Base-by-base conservation (phyloP, 2,797 vertebrate species). In the Ptychadena robeensis region DNA sequence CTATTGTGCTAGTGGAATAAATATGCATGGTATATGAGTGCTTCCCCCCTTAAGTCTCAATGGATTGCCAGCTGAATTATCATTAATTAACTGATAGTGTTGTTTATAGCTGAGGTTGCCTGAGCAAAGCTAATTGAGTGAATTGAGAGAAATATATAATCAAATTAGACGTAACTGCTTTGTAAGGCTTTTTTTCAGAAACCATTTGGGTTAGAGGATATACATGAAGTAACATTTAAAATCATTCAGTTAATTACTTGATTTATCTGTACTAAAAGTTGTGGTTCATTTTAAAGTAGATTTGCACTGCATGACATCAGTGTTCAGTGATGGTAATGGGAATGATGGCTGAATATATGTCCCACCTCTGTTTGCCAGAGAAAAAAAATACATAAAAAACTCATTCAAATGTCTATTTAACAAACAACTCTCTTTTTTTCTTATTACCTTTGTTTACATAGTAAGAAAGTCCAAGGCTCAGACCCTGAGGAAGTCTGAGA, bases 31-130 rank as follows among this genome's bases (percentile, higher is more conserved):
- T 28, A 61, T 61, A 8, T 53, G 44, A 53, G 44, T n/a, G 6
- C 35, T 69, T 28, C 28, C 12, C n/a, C n/a, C 35, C 10, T 22
- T 14, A 22, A 40, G n/a, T 69, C 35, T 37, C 67, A 69, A 12
- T 38, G 22, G 35, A 40, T 69, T 69, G 25, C 37, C 67, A 38
- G 4, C n/a, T 9, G 10, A 61, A 37, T 38, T 37, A 69, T 69
- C 34, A 69, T 38, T 40, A 69, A 69, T 69, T 69, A 69, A 69
- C 67, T 35, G 37, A 69, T 69, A 69, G 34, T 40, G 34, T 69
- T 69, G 67, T 69, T 69, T 40, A 37, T 28, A 69, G 35, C 34
- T 4, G n/a, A 40, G 66, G 67, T 40, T 69, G n/a, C n/a, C n/a
- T 38, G 67, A 37, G 67, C 67, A 22, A 40, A 37, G 34, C 35